Conservation (phyloP, 2,888 invertebrate species). For the Tortrix viridana region DNA sequence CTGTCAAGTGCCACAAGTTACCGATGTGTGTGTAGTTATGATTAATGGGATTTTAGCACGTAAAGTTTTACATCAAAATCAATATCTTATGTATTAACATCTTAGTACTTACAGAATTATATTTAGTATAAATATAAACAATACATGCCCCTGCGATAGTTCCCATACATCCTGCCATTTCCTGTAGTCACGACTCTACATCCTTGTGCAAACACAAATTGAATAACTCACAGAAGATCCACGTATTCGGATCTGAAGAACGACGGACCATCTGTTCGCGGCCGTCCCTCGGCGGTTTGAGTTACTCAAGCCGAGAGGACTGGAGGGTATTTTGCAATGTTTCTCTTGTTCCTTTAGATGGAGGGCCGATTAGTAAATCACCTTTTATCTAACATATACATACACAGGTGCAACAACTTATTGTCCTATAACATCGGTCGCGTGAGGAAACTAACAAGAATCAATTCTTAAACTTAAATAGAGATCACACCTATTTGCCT, state of each 20-base stretch:
- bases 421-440: too few relatives aligned
- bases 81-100: too few relatives aligned
- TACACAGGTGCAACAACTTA: background rate
- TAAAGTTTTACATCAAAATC: too few relatives aligned
- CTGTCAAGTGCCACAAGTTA: too few relatives aligned
- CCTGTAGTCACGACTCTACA: constrained; percentile 36
- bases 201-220: constrained; percentile 68
- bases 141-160: background rate
- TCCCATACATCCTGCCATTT: constrained; percentile 3
- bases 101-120: too few relatives aligned
- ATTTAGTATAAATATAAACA: too few relatives aligned
- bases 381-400: background rate
- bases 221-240: constrained; percentile 79
- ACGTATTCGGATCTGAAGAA: constrained; percentile 69
- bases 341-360: constrained; percentile 43
- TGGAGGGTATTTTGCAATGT: constrained; percentile 50
- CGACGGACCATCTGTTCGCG: constrained; percentile 75
- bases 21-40: too few relatives aligned
- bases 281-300: constrained; percentile 73
- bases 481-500: too few relatives aligned
- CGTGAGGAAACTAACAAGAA: too few relatives aligned
- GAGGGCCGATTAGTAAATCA: background rate
- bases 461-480: too few relatives aligned
- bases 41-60: too few relatives aligned
- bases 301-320: constrained; percentile 58